These are phyloP conservation scores for Platycercus adscitus DNA, from an alignment of 2,113 vertebrate species.

Conservation along the genomic window DNA sequence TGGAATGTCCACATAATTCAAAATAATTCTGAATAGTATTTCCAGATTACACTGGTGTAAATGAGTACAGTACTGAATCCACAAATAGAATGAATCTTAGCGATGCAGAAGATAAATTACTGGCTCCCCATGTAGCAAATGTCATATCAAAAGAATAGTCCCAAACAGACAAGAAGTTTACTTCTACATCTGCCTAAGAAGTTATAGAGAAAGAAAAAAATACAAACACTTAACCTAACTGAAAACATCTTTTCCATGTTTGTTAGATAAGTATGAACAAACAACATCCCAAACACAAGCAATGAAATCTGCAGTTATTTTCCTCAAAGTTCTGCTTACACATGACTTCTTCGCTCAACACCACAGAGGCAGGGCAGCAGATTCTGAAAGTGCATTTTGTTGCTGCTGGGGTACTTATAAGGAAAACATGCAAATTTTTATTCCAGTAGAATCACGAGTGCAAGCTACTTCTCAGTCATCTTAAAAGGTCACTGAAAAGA, in stretches of 20 bases:
- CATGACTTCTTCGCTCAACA: background rate
- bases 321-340: background rate
- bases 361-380: background rate
- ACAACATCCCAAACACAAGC: background rate
- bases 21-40: background rate
- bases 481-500: background rate
- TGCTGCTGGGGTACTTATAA: background rate
- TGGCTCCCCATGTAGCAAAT: background rate
- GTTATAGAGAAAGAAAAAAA: background rate
- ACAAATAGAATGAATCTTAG: background rate
- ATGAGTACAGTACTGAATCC: background rate
- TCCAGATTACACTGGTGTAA: background rate
- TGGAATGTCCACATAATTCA: background rate
- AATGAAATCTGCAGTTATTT: background rate
- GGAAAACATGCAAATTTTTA: background rate
- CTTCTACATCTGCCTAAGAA: background rate
- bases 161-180: background rate
- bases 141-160: background rate
- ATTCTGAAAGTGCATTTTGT: background rate
- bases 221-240: background rate
- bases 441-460: background rate
- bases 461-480: background rate
- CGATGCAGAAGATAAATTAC: background rate
- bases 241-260: background rate
- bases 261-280: background rate